These are phyloP conservation scores for Sebastes flavidus DNA, from an alignment of 2,797 vertebrate species.

Conservation along the genomic window DNA sequence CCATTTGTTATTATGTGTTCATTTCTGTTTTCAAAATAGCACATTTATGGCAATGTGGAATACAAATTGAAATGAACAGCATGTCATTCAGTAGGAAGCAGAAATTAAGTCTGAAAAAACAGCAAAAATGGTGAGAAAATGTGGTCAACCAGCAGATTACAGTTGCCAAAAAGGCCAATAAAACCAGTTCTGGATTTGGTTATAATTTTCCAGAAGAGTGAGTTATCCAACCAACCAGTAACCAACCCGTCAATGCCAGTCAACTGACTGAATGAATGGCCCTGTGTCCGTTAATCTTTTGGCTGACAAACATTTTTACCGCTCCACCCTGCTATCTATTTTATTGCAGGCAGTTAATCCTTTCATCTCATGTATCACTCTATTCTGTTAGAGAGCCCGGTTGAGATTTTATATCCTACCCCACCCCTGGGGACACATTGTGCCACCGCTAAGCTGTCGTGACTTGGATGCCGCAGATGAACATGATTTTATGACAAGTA, in stretches of 20 bases:
- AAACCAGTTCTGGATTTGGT: background rate
- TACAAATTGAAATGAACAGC: background rate
- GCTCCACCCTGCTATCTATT: constrained; percentile 46
- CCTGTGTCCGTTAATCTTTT: background rate
- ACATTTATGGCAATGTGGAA: background rate
- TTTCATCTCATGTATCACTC: constrained; percentile 56
- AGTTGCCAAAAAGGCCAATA: background rate
- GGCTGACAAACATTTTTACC: background rate
- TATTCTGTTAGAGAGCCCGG: constrained; percentile 18
- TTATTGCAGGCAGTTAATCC: constrained; percentile 43
- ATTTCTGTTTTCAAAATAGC: background rate
- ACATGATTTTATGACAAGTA: constrained; percentile 29
- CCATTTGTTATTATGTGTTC: background rate
- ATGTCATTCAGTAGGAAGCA: background rate
- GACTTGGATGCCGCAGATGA: constrained; percentile 18
- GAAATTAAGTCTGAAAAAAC: background rate
- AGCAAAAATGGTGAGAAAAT: background rate
- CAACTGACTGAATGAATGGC: background rate
- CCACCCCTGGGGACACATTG: constrained; percentile 30
- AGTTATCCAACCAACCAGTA: background rate
- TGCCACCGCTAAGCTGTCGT: background rate
- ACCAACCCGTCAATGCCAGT: background rate
- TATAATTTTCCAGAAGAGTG: background rate
- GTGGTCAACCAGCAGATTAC: background rate
- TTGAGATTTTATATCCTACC: constrained; percentile 7